These are phyloP conservation scores for Drosophila guanche DNA, from an alignment of 1,140 invertebrate genomes.

Conservation along the genomic window DNA sequence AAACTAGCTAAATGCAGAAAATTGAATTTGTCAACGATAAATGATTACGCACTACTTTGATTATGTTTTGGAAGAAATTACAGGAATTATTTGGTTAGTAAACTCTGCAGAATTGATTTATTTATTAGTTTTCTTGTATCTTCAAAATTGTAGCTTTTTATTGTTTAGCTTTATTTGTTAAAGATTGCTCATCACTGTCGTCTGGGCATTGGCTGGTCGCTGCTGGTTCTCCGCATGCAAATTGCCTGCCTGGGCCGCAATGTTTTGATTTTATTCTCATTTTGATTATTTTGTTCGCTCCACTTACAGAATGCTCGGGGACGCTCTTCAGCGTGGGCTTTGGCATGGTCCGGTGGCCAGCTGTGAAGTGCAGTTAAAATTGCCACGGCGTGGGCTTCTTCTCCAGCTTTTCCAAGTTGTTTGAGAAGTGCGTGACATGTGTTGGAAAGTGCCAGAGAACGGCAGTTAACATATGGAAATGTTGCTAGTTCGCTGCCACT, in stretches of 20 bases:
- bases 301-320: conserved; percentile 52
- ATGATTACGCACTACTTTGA: too few species aligned
- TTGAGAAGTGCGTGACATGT: conserved; percentile 71
- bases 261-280: conserved; percentile 78
- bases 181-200: not conserved
- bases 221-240: conserved; percentile 62
- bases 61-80: not conserved
- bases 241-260: conserved; percentile 72
- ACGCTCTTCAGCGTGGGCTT: conserved; percentile 28
- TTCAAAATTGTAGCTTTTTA: too few species aligned
- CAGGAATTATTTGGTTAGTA: too few species aligned
- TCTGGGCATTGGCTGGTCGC: not conserved
- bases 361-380: conserved; percentile 54
- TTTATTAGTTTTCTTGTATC: too few species aligned
- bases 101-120: not conserved
- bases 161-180: not conserved
- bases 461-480: conserved; percentile 58
- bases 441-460: conserved; percentile 56
- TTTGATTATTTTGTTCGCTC: conserved; percentile 70
- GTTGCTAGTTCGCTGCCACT: conserved; percentile 12
- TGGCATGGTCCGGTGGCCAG: conserved; percentile 23
- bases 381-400: conserved; percentile 42
- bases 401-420: conserved; percentile 52
- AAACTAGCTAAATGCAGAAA: not conserved
- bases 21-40: too few species aligned